phyloP scores from a whole-genome alignment of 2,888 invertebrate species.

The Oxyscelio sp. region DNA sequence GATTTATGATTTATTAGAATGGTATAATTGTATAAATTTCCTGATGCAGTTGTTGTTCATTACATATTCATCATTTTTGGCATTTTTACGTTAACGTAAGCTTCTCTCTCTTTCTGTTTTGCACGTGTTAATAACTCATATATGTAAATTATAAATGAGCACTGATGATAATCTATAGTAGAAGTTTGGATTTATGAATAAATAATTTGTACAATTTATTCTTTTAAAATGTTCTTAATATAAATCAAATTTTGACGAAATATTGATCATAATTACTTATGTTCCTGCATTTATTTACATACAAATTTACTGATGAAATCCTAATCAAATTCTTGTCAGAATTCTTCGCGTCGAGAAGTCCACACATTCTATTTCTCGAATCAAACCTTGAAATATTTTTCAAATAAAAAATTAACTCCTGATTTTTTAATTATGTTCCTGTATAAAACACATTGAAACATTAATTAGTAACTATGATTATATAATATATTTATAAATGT shows the following conservation, averaged over 20 bases:
- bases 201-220: too few species aligned
- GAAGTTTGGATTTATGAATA: too few species aligned
- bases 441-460: background rate
- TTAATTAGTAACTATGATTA: too few species aligned
- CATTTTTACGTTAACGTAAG: constrained; percentile 34
- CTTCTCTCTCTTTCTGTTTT: too few species aligned
- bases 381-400: too few species aligned
- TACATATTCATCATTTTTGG: constrained; percentile 53
- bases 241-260: background rate
- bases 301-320: constrained; percentile 30
- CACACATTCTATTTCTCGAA: background rate
- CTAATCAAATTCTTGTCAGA: constrained; percentile 14
- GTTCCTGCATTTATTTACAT: constrained; percentile 16
- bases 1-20: constrained; percentile 61
- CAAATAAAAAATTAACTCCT: too few species aligned
- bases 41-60: constrained; percentile 53
- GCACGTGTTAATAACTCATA: constrained; percentile 45
- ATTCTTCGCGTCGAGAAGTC: background rate
- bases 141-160: constrained; percentile 52
- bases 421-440: too few species aligned
- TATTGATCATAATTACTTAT: constrained; percentile 15
- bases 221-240: too few species aligned
- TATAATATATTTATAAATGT: too few species aligned
- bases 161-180: constrained; percentile 42
- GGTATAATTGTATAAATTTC: constrained; percentile 68